A percentile compares a stretch with the other conserved stretches of the same genome.
Conservation (phyloP, 1,140 invertebrate species). For the Octopus sinensis region DNA sequence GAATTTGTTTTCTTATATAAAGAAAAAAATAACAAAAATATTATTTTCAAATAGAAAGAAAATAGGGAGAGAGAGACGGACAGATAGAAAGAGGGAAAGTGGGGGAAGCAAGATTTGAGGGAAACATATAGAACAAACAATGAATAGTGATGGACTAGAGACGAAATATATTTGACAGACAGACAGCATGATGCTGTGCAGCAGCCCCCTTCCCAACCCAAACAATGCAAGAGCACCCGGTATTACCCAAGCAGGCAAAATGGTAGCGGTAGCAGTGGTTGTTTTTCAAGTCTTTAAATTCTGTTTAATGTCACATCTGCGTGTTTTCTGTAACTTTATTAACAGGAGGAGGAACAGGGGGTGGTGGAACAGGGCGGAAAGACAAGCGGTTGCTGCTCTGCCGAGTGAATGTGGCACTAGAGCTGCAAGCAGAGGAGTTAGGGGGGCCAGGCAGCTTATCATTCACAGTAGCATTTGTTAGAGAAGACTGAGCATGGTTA, state of each 20-base stretch:
- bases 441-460: not conserved
- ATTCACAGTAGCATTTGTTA: not conserved
- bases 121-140: not conserved
- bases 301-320: not conserved
- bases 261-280: not conserved
- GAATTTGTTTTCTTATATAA: not conserved
- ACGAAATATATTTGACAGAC: not conserved
- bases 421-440: not conserved
- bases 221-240: not conserved
- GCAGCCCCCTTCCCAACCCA: not conserved
- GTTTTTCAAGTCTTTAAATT: not conserved
- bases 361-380: not conserved
- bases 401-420: not conserved
- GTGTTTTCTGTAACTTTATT: conserved; percentile 6
- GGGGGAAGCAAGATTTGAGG: not conserved
- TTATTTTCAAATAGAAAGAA: not conserved
- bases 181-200: not conserved
- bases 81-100: not conserved
- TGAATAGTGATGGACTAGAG: not conserved
- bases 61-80: not conserved
- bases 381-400: not conserved
- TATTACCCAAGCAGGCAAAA: not conserved
- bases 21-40: not conserved
- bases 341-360: not conserved
- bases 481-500: conserved; percentile 4